Percentiles rank a stretch among this genome's conserved stretches.
These are phyloP conservation scores for Heliconius erato DNA, from an alignment of 2,888 invertebrate genomes.

Conservation along the genomic window DNA sequence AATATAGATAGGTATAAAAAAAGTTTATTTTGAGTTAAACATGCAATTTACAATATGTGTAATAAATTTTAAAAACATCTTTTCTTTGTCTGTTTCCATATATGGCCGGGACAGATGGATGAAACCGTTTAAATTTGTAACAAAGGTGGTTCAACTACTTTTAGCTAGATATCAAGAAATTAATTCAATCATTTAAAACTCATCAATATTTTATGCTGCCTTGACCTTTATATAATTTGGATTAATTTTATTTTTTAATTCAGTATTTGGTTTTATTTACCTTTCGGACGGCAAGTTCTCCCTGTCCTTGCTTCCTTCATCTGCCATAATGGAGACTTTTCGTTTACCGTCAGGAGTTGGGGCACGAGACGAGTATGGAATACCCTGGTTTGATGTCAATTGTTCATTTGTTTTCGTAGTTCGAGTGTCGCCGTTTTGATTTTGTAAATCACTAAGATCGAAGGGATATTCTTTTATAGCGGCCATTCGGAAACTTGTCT, in stretches of 20 bases:
- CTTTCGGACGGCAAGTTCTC: slow-evolving; percentile 89
- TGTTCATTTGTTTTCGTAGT: slow-evolving; percentile 41
- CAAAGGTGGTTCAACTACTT: not conserved
- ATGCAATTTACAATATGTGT: too few species aligned
- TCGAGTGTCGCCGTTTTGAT: slow-evolving; percentile 61
- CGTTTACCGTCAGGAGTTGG: slow-evolving; percentile 79
- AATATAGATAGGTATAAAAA: too few species aligned
- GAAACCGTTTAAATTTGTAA: too few species aligned
- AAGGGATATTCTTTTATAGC: slow-evolving; percentile 84
- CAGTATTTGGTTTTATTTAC: slow-evolving; percentile 59
- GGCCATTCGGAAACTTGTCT: slow-evolving; percentile 84
- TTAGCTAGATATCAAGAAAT: not conserved
- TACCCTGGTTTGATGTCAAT: slow-evolving; percentile 41
- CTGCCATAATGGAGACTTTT: slow-evolving; percentile 88
- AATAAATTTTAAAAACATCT: too few species aligned
- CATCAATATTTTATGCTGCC: not conserved
- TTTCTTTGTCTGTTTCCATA: too few species aligned
- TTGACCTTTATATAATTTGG: not conserved
- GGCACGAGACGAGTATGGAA: slow-evolving; percentile 42
- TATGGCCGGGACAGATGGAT: too few species aligned
- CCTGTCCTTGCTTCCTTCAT: slow-evolving; percentile 85
- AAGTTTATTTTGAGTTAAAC: too few species aligned
- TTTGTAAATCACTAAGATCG: slow-evolving; percentile 79
- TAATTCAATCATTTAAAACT: not conserved
- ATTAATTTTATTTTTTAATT: not conserved